Conservation (phyloP, 2,113 vertebrate species). For the Chloropsis cyanopogon region DNA sequence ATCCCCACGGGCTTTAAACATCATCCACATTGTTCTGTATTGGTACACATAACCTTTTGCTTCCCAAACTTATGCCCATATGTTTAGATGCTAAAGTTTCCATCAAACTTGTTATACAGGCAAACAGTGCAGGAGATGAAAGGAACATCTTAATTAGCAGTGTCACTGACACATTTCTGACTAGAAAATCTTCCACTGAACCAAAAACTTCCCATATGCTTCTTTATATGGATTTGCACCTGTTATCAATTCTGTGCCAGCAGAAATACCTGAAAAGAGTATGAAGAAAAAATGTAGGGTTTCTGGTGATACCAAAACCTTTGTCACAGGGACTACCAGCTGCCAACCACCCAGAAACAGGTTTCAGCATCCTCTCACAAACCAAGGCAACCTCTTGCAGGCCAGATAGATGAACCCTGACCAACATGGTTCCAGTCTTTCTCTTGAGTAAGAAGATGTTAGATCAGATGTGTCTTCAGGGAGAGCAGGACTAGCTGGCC, state of each 20-base stretch:
- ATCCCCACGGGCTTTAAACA: neutral
- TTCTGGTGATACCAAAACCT: neutral
- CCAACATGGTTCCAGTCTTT: neutral
- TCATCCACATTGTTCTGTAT: neutral
- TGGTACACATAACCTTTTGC: neutral
- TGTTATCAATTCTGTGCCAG: conserved; percentile 37
- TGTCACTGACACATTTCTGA: conserved; percentile 32
- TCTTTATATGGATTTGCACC: conserved; percentile 40
- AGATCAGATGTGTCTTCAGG: neutral
- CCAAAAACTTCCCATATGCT: conserved; percentile 33
- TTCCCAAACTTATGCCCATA: neutral
- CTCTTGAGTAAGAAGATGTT: neutral
- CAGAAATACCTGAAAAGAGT: neutral
- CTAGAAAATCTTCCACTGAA: conserved; percentile 6
- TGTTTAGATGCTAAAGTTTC: neutral
- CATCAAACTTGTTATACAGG: neutral
- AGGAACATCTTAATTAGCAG: conserved; percentile 20
- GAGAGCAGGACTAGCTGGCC: neutral
- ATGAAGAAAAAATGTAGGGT: neutral
- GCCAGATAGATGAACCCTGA: neutral
- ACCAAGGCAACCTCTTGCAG: neutral
- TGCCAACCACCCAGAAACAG: neutral
- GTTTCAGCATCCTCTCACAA: neutral
- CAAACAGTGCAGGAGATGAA: neutral
- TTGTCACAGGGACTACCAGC: neutral